phyloP scores from a whole-genome alignment of 2,888 invertebrate species.

The Dryobota labecula region DNA sequence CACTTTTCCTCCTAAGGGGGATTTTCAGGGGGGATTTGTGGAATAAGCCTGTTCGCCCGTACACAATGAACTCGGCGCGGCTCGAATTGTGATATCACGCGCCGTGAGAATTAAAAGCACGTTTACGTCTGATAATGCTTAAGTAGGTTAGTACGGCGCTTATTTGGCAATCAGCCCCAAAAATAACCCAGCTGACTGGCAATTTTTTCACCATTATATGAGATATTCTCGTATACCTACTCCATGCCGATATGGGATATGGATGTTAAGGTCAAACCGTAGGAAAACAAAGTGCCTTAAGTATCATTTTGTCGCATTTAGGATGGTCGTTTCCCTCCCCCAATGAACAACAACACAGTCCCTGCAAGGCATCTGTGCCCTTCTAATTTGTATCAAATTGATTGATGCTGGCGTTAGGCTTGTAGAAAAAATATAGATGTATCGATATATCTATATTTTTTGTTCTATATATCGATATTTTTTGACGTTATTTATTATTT shows the following conservation, averaged over 20 bases:
- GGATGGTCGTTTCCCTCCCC: not conserved
- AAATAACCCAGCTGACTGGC: not conserved
- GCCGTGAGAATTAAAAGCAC: too few species aligned
- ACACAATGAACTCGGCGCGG: not conserved
- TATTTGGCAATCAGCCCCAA: not conserved
- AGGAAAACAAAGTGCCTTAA: not conserved
- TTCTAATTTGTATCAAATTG: slow-evolving; percentile 38
- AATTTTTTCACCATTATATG: not conserved
- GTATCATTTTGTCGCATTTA: not conserved
- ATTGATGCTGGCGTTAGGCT: slow-evolving; percentile 10
- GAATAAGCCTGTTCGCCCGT: too few species aligned
- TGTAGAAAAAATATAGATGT: too few species aligned
- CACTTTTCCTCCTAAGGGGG: too few species aligned
- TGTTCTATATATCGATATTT: too few species aligned
- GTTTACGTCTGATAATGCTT: slow-evolving; percentile 3
- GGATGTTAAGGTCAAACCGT: not conserved
- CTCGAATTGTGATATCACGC: not conserved
- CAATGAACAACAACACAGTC: not conserved
- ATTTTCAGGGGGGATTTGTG: too few species aligned
- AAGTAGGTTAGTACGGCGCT: not conserved
- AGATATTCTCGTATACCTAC: not conserved
- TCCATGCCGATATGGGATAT: not conserved
- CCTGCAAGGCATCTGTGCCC: not conserved
- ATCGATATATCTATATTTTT: too few species aligned
- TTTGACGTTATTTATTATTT: too few species aligned